Percentiles rank a stretch among this genome's conserved stretches.
Evolutionary conservation across 2,888 invertebrate genomes (phyloP).

Genomic region (Selenia dentaria): DNA sequence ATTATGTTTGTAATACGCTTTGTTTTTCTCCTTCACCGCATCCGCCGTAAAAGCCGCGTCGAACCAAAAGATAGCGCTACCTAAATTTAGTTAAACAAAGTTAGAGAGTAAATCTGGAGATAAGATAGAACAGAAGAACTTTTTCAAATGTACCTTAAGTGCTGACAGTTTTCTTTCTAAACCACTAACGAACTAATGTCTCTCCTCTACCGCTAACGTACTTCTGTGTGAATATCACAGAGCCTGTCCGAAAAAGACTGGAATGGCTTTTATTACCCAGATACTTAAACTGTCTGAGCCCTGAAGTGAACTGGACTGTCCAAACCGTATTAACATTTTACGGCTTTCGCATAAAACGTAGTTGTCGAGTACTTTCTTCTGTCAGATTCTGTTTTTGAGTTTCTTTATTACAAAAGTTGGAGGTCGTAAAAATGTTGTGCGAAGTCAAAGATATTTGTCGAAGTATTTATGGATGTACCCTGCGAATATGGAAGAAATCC

Average conservation of each 20-base stretch:
- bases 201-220: no score
- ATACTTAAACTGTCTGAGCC: conserved; percentile 21
- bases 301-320: conserved; percentile 20
- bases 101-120: no score
- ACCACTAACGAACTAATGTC: no score
- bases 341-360: conserved; percentile 32
- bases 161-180: no score
- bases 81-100: no score
- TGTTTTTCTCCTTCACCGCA: no score
- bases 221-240: no score
- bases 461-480: conserved; percentile 24
- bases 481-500: conserved; percentile 13
- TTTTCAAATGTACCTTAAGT: no score
- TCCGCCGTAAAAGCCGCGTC: no score
- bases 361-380: conserved; percentile 31
- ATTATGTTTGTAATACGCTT: no score
- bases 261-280: conserved; percentile 25
- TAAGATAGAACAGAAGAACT: no score
- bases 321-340: conserved; percentile 31
- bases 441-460: conserved; percentile 22
- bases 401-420: conserved; percentile 39
- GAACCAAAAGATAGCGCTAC: no score
- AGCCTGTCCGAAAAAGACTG: conserved; percentile 10
- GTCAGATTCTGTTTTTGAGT: conserved; percentile 33
- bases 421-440: conserved; percentile 37